Base-by-base conservation (phyloP, 2,888 invertebrate genomes). In the Catotricha subobsoleta region DNA sequence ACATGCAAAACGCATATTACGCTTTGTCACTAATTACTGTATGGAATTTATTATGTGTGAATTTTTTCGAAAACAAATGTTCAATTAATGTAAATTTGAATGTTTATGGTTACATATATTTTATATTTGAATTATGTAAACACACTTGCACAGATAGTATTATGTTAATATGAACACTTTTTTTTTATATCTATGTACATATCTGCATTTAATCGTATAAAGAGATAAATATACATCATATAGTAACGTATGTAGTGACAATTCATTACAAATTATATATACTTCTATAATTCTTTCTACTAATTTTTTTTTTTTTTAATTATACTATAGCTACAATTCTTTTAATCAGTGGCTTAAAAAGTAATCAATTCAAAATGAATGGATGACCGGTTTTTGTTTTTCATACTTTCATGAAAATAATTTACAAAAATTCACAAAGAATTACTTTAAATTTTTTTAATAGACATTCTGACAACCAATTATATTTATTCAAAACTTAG, bases 31-130 rank as follows among this genome's bases (percentile, higher is more conserved):
- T 40, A 40, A 40, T 40, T 40, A 34, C 29, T 33, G 27, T 40
- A n/a, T 18, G 34, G 40, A 40, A 40, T 40, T 40, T 40, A 40
- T 40, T 33, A 40, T 40, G 40, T 40, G 40, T 40, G 33, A 40
- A 40, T 40, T 31, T 12, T 13, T 16, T 25, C 23, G 23, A 13
- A 36, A 23, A 23, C 21, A 36, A 36, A 36, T 36, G 36, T 21
- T 15, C 13, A 36, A 23, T 36, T 36, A 21, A 36, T 36, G 36
- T 20, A 23, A 36, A 36, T 36, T 23, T 36, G 21, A 36, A 23
- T 21, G 25, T 20, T 21, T 13, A 36, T 36, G 20, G 21, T 15
- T 16, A 9, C 25, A 10, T 12, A 6, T 10, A 36, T 21, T 9
- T 19, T 13, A 12, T 2, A 33, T 12, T 19, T 6, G 3, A 19